Percentiles rank a stretch among this genome's conserved stretches.
Evolutionary conservation across 2,888 invertebrate species (phyloP).

Genomic region (Torymus aiolomorphi): DNA sequence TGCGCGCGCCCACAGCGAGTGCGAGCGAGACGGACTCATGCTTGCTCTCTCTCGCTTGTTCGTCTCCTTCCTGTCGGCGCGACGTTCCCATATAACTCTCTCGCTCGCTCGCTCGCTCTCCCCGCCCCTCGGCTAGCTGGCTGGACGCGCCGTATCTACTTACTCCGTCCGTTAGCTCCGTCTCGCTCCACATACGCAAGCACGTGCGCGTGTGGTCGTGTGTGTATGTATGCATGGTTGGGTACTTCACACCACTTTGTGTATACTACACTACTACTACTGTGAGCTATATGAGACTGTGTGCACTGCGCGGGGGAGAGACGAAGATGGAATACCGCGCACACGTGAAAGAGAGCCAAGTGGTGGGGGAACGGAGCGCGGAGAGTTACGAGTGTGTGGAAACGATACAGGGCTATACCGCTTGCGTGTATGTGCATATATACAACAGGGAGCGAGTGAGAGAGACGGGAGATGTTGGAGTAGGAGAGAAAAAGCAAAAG

Average conservation of each 20-base stretch:
- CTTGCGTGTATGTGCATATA: neutral
- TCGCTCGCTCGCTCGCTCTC: slow-evolving; percentile 26
- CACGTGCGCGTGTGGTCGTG: too few relatives aligned
- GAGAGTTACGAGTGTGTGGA: slow-evolving; percentile 42
- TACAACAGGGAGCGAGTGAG: neutral
- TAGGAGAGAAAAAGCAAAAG: neutral
- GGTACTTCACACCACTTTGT: too few relatives aligned
- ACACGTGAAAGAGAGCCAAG: neutral
- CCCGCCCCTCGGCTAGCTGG: slow-evolving; percentile 33
- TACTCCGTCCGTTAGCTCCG: neutral
- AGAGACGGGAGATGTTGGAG: neutral
- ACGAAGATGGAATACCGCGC: slow-evolving; percentile 1
- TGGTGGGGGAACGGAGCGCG: neutral
- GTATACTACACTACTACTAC: too few relatives aligned
- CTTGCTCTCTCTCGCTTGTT: slow-evolving; percentile 48
- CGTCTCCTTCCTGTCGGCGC: slow-evolving; percentile 56
- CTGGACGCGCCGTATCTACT: slow-evolving; percentile 9
- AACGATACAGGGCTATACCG: neutral
- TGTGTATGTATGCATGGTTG: too few relatives aligned
- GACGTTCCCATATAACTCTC: slow-evolving; percentile 47
- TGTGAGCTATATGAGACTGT: neutral
- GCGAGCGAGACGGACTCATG: too few relatives aligned
- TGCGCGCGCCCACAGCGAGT: neutral
- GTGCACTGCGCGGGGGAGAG: slow-evolving; percentile 3
- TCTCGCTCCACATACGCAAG: neutral